A percentile compares a stretch with the other conserved stretches of the same genome.
Evolutionary conservation across 2,113 vertebrate species (phyloP).

Genomic region (Python bivittatus): DNA sequence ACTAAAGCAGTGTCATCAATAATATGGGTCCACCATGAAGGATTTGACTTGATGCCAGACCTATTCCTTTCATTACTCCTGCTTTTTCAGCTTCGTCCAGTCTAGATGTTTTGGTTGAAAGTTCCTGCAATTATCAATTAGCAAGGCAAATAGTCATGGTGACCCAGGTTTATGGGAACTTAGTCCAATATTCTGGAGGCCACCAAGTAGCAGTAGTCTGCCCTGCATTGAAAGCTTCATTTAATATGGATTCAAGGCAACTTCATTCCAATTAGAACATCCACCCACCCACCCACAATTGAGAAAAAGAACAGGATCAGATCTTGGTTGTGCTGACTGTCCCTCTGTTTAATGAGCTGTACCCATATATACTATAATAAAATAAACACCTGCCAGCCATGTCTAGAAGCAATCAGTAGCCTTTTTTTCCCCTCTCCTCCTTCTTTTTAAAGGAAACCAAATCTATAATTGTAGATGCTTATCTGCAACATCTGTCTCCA

Average conservation of each 20-base stretch:
- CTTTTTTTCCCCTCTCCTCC: too few relatives aligned
- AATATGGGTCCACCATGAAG: neutral
- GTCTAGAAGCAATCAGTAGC: neutral
- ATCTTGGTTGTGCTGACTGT: neutral
- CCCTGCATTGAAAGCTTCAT: neutral
- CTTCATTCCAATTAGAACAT: neutral
- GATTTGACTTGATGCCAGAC: too few relatives aligned
- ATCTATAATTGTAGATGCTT: conserved; percentile 35
- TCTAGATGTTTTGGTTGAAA: too few relatives aligned
- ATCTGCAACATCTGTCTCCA: conserved; percentile 50
- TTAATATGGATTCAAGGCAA: neutral
- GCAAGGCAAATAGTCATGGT: too few relatives aligned
- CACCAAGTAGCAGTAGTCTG: too few relatives aligned
- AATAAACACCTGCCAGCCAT: neutral
- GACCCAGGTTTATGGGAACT: too few relatives aligned
- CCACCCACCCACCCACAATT: neutral
- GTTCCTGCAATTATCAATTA: too few relatives aligned
- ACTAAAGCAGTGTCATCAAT: neutral
- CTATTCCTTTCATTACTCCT: neutral
- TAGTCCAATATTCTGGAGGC: too few relatives aligned
- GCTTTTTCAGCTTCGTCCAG: neutral
- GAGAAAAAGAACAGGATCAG: neutral
- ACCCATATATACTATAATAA: neutral
- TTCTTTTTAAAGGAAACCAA: conserved; percentile 23
- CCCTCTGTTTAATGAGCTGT: neutral